phyloP scores from a whole-genome alignment of 2,797 vertebrate species.

The Sardinella longiceps region DNA sequence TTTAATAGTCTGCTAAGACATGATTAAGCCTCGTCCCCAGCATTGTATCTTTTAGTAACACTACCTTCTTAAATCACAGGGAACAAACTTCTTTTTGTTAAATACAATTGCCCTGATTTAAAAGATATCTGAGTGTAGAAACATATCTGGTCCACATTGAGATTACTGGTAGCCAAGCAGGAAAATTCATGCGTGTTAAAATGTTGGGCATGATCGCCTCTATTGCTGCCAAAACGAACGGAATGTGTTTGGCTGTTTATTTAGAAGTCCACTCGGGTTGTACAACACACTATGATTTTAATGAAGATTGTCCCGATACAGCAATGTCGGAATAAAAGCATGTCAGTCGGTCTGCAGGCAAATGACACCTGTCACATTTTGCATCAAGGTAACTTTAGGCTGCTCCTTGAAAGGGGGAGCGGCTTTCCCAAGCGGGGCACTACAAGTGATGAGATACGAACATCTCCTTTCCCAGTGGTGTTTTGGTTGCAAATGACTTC shows the following conservation, averaged over 20 bases:
- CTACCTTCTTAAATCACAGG: constrained; percentile 40
- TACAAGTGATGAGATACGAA: not conserved
- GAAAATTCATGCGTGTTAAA: not conserved
- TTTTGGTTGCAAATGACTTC: constrained; percentile 5
- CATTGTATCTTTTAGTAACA: constrained; percentile 51
- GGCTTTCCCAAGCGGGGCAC: not conserved
- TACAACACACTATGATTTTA: constrained; percentile 10
- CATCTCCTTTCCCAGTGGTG: not conserved
- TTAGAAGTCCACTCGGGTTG: not conserved
- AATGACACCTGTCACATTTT: not conserved
- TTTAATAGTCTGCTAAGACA: constrained; percentile 33
- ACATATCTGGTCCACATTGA: not conserved
- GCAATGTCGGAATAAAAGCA: not conserved
- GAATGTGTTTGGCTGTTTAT: not conserved
- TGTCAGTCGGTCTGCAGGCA: not conserved
- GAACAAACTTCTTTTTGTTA: constrained; percentile 33
- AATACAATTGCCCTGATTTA: constrained; percentile 35
- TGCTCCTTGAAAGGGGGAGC: not conserved
- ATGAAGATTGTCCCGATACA: not conserved
- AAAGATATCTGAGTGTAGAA: not conserved
- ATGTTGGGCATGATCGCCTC: not conserved
- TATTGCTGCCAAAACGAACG: not conserved
- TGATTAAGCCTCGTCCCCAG: constrained; percentile 36
- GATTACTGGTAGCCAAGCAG: not conserved
- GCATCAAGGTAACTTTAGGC: not conserved